Evolutionary conservation across 2,113 vertebrate genomes (phyloP), one percentile per base, ranked within the genome.

Genomic region (Trematomus loennbergii): DNA sequence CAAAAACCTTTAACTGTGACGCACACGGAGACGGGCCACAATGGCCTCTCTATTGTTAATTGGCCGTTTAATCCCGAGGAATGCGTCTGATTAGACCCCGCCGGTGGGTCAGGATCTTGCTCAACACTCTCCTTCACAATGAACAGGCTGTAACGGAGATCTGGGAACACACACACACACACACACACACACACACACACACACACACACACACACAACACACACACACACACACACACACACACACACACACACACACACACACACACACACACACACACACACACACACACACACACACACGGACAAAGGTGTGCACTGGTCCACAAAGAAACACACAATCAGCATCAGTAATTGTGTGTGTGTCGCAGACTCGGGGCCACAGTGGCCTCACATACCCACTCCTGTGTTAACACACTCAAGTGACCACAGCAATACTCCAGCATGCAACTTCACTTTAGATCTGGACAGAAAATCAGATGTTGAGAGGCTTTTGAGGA

Each of bases 11-110:
- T 88, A 89, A 87, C 71, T 81, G 91, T 94, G 94, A 93, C 92
- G 91, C 92, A 94, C 79, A 92, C 78, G 78, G 82, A 91, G 82
- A 93, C 90, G 87, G 88, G 80, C 85, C 17, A 95, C 93, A 94
- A 95, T 94, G 91, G 93, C 55, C 55, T 93, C 94, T 91, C 92
- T 91, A 94, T 94, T 87, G 93, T 94, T 95, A 95, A 96, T 95
- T 96, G 94, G 94, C 84, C 17, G 84, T 92, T 88, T 95, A 96
- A 95, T 96, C 94, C 94, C 29, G 60, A 93, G 92, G 95, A 96
- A 96, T 96, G 94, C 79, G 75, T 87, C 92, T 94, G 92, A 95
- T 95, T 94, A 94, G 93, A 76, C 66, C 81, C 82, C 76, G 54
- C 88, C 49, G 78, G 87, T 85, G 86, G n/a, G 86, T 90, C 91